Base-by-base conservation (phyloP, 2,888 invertebrate genomes). In the Hirtodrosophila duncani region DNA sequence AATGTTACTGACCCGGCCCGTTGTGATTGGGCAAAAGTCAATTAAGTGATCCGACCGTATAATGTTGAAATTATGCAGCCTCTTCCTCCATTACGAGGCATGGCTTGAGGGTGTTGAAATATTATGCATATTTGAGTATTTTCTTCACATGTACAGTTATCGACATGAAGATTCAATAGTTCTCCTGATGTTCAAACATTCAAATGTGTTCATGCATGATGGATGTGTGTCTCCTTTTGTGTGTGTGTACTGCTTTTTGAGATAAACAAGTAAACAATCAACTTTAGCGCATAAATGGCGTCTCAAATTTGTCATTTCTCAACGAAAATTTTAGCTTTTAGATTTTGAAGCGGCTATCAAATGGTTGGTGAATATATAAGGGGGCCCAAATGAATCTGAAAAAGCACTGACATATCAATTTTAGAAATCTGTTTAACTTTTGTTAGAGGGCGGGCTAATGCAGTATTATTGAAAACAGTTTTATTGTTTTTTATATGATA, bases 1-100 rank as follows among this genome's bases (percentile, higher is more conserved):
- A 33, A 41, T 33, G 48, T 48, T 48, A 48, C 41, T 48, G 48
- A 48, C 48, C 39, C 34, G 39, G 10, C 33, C 8, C 13, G 27
- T 26, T 26, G 17, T 24, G 24, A 34, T n/a, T n/a, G n/a, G n/a
- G n/a, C n/a, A n/a, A 33, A 39, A 48, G 43, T 34, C 39, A 39
- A 48, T 48, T 48, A 48, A 48, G n/a, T n/a, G n/a, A n/a, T n/a
- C n/a, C n/a, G n/a, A 16, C 23, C 16, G 11, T 10, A 38, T 16
- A 14, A 26, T 26, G 37, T 14, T 37, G 26, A 26, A 34, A 34
- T 11, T 16, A 10, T 8, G 16, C n/a, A 24, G 29, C 7, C 10
- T 27, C 10, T 10, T 27, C 6, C 10, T 9, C 18, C 18, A 7
- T n/a, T 16, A 10, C 17, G 33, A 24, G 24, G 17, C 17, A 9